phyloP scores from a whole-genome alignment of 2,888 invertebrate species.

The Tenthredo livida region DNA sequence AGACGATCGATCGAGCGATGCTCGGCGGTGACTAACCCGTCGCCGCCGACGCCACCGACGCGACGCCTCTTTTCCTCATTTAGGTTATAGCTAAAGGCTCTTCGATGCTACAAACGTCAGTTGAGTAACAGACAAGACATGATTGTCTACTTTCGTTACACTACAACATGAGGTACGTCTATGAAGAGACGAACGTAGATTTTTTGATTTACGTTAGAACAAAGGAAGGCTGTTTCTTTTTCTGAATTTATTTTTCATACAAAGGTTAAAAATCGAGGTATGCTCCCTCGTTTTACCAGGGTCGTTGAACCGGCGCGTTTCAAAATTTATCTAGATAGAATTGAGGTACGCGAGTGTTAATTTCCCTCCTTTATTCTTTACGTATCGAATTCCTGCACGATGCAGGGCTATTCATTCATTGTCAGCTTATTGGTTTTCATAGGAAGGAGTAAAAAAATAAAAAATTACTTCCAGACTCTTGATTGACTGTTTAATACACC shows the following conservation, averaged over 20 bases:
- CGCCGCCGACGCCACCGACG: constrained; percentile 61
- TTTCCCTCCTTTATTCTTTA: background rate
- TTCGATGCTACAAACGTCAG: constrained; percentile 15
- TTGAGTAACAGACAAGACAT: background rate
- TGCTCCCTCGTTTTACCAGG: background rate
- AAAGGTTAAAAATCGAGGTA: background rate
- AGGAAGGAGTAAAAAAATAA: background rate
- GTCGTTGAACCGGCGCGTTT: constrained; percentile 6
- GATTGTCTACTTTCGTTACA: constrained; percentile 6
- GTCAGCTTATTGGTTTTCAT: constrained; percentile 2
- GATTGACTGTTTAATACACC: background rate
- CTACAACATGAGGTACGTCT: background rate
- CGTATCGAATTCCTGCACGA: background rate
- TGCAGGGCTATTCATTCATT: background rate
- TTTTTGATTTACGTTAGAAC: background rate
- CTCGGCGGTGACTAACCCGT: constrained; percentile 75
- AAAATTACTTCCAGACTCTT: background rate
- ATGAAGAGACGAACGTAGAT: background rate
- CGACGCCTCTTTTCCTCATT: constrained; percentile 45
- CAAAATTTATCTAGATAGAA: constrained; percentile 2
- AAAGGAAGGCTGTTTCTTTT: background rate
- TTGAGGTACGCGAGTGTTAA: background rate
- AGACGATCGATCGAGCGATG: constrained; percentile 76
- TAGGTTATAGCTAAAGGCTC: constrained; percentile 25
- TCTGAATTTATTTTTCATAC: background rate